Percentiles rank a stretch among this genome's conserved stretches.
Conservation (phyloP, 2,113 vertebrate species). For the Pelodiscus sinensis region DNA sequence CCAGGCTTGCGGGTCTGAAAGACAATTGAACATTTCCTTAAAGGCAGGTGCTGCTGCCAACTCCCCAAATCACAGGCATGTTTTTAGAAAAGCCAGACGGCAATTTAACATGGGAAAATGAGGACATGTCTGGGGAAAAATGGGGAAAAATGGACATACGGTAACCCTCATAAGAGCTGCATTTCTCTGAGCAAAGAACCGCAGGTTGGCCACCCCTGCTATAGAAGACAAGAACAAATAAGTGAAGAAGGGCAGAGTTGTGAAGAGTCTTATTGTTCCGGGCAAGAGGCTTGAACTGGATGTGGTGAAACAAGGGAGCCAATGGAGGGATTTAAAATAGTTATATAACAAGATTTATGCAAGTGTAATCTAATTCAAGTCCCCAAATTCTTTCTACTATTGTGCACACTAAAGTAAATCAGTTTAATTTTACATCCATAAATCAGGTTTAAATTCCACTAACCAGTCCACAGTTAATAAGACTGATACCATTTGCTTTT, state of each 20-base stretch:
- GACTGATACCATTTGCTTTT: constrained; percentile 28
- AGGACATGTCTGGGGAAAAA: no score
- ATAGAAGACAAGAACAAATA: neutral
- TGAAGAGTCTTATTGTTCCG: neutral
- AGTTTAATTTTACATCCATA: constrained; percentile 59
- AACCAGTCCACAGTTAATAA: constrained; percentile 24
- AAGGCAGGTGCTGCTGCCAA: no score
- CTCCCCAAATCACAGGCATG: no score
- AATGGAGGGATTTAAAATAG: constrained; percentile 2
- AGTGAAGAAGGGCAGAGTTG: neutral
- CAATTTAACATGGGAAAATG: no score
- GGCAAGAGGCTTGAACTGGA: neutral
- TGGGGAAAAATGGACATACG: no score
- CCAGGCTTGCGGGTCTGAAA: no score
- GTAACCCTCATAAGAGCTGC: no score
- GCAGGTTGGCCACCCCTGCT: neutral
- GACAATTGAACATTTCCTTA: no score
- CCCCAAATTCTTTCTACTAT: constrained; percentile 46
- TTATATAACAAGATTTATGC: neutral
- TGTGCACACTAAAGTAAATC: constrained; percentile 48
- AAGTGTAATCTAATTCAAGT: constrained; percentile 50
- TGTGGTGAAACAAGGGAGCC: neutral
- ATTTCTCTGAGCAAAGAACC: no score
- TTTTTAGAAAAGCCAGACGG: no score
- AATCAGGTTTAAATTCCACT: constrained; percentile 58